Conservation (phyloP, 2,113 vertebrate genomes). For the Sapajus apella region DNA sequence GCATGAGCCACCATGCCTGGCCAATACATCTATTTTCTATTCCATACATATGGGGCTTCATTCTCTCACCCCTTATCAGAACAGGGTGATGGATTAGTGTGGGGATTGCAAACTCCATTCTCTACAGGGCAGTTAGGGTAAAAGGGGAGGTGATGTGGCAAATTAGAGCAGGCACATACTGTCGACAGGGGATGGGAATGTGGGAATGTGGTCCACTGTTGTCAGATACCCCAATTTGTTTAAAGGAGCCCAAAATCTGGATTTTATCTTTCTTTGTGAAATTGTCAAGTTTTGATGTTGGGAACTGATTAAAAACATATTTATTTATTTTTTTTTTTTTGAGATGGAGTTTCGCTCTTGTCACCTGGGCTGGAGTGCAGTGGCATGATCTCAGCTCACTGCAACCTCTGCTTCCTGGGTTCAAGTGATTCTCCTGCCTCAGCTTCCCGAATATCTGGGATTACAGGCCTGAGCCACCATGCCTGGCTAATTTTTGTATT, state of each 20-base stretch:
- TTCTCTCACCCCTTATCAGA: not conserved
- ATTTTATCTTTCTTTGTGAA: conserved; percentile 11
- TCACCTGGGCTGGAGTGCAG: not conserved
- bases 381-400: rapidly evolving
- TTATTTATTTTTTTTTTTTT: not conserved
- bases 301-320: not conserved
- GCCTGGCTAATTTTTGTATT: not conserved
- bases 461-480: not conserved
- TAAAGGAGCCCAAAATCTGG: not conserved
- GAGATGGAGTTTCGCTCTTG: not conserved
- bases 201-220: not conserved
- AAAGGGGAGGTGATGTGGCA: not conserved
- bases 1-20: too few species aligned
- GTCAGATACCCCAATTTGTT: not conserved
- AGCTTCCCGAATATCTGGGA: not conserved
- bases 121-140: too few species aligned
- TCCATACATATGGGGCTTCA: too few species aligned
- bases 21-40: too few species aligned
- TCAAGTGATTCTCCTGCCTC: not conserved
- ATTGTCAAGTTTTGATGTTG: not conserved
- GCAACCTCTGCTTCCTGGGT: not conserved
- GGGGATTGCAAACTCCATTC: not conserved
- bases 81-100: not conserved
- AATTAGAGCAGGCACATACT: not conserved
- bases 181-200: not conserved